Evolutionary conservation across 30 jellyfish, hydroid and myxozoan species (phyloP), one percentile per base, ranked within the genome.

Genomic region (Thelohanellus kitauei): DNA sequence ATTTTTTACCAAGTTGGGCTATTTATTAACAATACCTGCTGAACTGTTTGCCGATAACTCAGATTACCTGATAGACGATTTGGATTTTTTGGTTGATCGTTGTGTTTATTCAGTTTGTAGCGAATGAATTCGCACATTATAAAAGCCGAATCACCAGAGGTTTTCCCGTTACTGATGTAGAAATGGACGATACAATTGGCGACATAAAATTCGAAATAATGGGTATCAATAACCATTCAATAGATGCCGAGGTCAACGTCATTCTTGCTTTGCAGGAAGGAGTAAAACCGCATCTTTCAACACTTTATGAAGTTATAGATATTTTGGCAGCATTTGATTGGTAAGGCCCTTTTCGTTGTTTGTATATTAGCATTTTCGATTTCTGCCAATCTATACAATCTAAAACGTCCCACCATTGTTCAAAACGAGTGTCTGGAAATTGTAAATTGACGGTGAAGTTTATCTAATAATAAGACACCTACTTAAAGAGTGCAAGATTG

Each of bases 101-200:
- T 10, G 11, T 19, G 17, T 35, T 41, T 22, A 13, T 57, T 2
- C 33, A 75, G 93, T 75, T 75, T 41, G 42, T 57, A 18, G 53
- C 93, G 51, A 83, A 64, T 23, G 88, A 64, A n/a, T 33, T 52
- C 14, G 93, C 44, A 9, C 78, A 75, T 41, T 75, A 62, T 85
- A 75, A 64, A 40, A 66, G 83, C 49, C 68, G 62, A 0, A 80
- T 83, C n/a, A 55, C 86, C 2, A 40, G 66, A 64, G 93, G 93
- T 75, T 42, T 42, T 14, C 1, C 18, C 6, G 14, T 23, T 54
- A 16, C n/a, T n/a, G n/a, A n/a, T n/a, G n/a, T 31, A 80, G 97
- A 64, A 44, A 66, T 80, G 25, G 97, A 80, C 34, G 50, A 44
- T 20, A 32, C 51, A 20, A 83, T 80, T 3, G 97, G 97, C 1